Base-by-base conservation (phyloP, 2,888 invertebrate species). In the Philopedon plagiatum region DNA sequence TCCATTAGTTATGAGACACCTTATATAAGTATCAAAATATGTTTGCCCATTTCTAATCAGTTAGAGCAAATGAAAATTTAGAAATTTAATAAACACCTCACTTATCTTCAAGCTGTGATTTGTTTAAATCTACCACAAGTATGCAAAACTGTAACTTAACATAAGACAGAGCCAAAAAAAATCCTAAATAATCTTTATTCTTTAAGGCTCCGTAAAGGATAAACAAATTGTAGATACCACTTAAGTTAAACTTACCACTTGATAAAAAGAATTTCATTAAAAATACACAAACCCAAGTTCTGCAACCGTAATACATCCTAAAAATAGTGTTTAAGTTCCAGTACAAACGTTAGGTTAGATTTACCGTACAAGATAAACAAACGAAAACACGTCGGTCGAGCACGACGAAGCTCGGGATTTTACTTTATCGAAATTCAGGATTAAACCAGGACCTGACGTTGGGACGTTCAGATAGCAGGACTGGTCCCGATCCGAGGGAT, bases 401-500 rank as follows among this genome's bases (percentile, higher is more conserved):
- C 51, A 18, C 51, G 51, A 7, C 7, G 51, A 51, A 13, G 9
- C 29, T 54, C 2, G 29, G 29, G 8, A 49, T 49, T 49, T 49
- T 13, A 26, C 49, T 49, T 26, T 29, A 54, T 26, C 29, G 18
- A 15, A 54, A 54, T 54, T 54, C 29, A 29, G 51, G 51, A 54
- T 29, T 54, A 29, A 5, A 54, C 18, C 51, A 54, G 51, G 51
- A 26, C 29, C 29, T 29, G 15, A 15, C 51, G 9, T 15, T 54
- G 5, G 26, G 26, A 5, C 46, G 66, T 66, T 32, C 60, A 60
- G 62, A 69, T 61, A 61, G 68, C 32, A 61, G 68, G 62, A 69
- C 68, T 69, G 68, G 62, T 54, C 29, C 56, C 62, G 3, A 56
- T 62, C 37, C 46, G 41, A 69, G 61, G 29, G 61, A 61, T 68